A percentile compares a stretch with the other conserved stretches of the same genome.
Conservation (phyloP, 2,888 invertebrate species). For the Drosophila nr. medialis region DNA sequence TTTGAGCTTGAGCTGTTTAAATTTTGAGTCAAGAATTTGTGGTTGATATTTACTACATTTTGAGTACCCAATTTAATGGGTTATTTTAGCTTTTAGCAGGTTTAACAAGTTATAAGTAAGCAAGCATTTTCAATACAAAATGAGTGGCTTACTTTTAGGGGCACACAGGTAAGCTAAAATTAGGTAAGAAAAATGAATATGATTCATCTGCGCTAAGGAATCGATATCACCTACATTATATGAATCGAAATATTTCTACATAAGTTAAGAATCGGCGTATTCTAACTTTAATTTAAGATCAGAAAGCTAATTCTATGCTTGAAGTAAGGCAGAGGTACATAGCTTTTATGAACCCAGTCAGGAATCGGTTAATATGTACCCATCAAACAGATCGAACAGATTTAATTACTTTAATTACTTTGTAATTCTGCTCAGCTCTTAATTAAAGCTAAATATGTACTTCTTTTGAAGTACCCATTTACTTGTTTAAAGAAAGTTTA, state of each 20-base stretch:
- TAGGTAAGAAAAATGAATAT: rapidly evolving
- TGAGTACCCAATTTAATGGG: neutral
- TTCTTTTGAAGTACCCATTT: neutral
- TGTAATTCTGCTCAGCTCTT: too few relatives aligned
- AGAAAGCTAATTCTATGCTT: neutral
- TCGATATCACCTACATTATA: neutral
- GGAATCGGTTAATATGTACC: neutral
- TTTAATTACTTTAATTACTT: too few relatives aligned
- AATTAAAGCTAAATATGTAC: neutral
- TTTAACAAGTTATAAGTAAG: too few relatives aligned
- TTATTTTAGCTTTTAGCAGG: too few relatives aligned
- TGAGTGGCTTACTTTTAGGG: neutral
- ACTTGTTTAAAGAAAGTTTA: neutral
- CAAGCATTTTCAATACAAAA: neutral
- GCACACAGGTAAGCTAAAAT: neutral
- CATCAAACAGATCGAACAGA: too few relatives aligned
- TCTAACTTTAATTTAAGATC: neutral
- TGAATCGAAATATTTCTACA: neutral
- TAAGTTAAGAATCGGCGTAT: neutral
- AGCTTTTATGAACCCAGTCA: neutral
- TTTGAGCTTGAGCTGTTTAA: neutral
- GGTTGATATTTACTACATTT: neutral
- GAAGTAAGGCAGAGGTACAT: neutral
- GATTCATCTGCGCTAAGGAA: too few relatives aligned
- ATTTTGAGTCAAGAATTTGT: neutral